These are phyloP conservation scores for Hippolais icterina DNA, from an alignment of 2,113 vertebrate genomes.

Conservation along the genomic window DNA sequence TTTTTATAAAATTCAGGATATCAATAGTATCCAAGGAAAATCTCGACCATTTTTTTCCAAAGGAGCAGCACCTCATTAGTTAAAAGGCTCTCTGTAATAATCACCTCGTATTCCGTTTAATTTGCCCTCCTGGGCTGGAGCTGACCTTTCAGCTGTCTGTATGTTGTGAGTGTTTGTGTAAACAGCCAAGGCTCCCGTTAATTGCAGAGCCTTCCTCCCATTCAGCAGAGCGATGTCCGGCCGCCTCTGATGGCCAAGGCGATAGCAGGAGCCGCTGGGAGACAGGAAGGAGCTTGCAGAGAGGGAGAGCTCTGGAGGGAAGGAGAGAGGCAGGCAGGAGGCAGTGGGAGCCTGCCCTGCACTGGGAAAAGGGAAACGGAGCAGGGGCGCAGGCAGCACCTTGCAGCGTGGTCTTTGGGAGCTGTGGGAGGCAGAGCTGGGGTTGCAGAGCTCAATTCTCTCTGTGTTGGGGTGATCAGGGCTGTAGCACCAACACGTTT, in stretches of 20 bases:
- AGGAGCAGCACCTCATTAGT: not conserved
- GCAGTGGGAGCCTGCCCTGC: not conserved
- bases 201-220: conserved; percentile 79
- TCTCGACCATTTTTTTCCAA: not conserved
- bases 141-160: conserved; percentile 58
- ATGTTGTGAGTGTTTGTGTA: conserved; percentile 70
- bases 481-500: not conserved
- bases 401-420: not conserved
- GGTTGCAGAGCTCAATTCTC: not conserved
- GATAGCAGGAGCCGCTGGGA: conserved; percentile 54
- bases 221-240: conserved; percentile 69
- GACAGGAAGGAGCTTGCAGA: conserved; percentile 74
- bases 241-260: conserved; percentile 47
- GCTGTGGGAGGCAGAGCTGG: not conserved
- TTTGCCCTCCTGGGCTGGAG: conserved; percentile 28
- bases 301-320: conserved; percentile 5
- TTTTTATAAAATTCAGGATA: not conserved
- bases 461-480: accelerated
- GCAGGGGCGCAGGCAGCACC: not conserved
- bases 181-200: conserved; percentile 73
- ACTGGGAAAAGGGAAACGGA: not conserved
- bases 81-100: not conserved
- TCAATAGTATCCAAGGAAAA: not conserved
- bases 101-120: not conserved
- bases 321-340: not conserved